Evolutionary conservation across 2,113 vertebrate genomes (phyloP), one percentile per base, ranked within the genome.

Genomic region (Alethe diademata): DNA sequence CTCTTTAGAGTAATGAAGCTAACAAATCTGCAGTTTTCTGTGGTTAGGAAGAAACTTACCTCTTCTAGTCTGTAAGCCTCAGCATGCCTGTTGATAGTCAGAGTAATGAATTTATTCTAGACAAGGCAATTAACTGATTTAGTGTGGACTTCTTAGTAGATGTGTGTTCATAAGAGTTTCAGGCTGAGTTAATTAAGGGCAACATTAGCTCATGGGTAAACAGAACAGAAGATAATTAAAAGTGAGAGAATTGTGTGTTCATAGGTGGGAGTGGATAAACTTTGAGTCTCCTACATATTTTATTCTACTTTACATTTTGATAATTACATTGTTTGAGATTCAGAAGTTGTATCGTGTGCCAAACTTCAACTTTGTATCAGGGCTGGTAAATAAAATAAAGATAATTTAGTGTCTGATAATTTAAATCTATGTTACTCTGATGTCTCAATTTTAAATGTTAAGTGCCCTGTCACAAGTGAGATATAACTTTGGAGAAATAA

Each of bases 91-190:
- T 53, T 54, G 47, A 85, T 61, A 72, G 67, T 76, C 48, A 81
- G 28, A 40, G 56, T 91, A 96, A 91, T 89, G 36, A 92, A 91
- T 92, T 95, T 66, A 80, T 73, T 67, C 43, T 85, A 82, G 72
- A 48, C 89, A 96, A 95, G 75, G 33, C 82, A 94, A 94, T 96
- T 93, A 87, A 62, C 57, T 94, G 60, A 94, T 95, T 95, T 83
- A 78, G 36, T 13, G n/a, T 86, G 50, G 65, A 84, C 60, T 91
- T 87, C 25, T 92, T 92, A 53, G 66, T 76, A 80, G 86, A 73
- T 66, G 35, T 45, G 36, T 72, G 45, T 89, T 85, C 25, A 1
- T 47, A 53, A 76, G 90, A 57, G 48, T 83, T 91, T 91, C 56
- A 65, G 79, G 40, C 53, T 38, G 67, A 89, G 82, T 78, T 97